Percentiles rank a stretch among this genome's conserved stretches.
phyloP scores from a whole-genome alignment of 1,140 invertebrate genomes.

The Lepidurus packardi region DNA sequence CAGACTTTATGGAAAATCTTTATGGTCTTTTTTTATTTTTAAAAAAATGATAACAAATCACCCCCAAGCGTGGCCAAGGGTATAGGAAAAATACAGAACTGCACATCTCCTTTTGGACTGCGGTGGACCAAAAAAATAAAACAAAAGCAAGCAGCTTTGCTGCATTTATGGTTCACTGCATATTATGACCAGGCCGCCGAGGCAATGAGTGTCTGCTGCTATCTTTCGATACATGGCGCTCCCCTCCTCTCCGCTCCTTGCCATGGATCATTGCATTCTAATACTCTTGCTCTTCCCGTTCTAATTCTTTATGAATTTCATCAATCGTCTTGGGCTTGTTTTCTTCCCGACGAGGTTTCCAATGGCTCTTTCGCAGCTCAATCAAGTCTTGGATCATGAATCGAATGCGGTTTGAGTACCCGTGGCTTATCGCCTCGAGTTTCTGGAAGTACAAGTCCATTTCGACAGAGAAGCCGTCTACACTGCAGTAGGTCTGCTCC shows the following conservation, averaged over 20 bases:
- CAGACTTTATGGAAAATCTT: too few relatives aligned
- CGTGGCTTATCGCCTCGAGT: constrained; percentile 59
- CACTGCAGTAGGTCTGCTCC: constrained; percentile 47
- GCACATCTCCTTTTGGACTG: too few relatives aligned
- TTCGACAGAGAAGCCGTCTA: constrained; percentile 34
- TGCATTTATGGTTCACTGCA: too few relatives aligned
- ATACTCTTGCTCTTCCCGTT: constrained; percentile 46
- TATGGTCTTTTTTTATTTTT: too few relatives aligned
- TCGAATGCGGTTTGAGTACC: constrained; percentile 70
- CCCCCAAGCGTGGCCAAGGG: too few relatives aligned
- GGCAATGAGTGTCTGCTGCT: too few relatives aligned
- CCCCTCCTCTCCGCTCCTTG: constrained; percentile 29
- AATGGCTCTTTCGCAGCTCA: constrained; percentile 73
- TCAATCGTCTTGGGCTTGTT: constrained; percentile 89
- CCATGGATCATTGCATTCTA: constrained; percentile 37
- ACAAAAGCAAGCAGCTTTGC: too few relatives aligned
- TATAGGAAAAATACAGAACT: too few relatives aligned
- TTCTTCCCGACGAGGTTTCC: constrained; percentile 79
- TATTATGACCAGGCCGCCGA: too few relatives aligned
- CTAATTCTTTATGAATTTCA: constrained; percentile 82
- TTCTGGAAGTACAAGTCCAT: constrained; percentile 58
- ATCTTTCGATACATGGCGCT: too few relatives aligned
- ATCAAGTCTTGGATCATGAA: constrained; percentile 95
- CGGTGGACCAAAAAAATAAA: too few relatives aligned
- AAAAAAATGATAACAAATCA: too few relatives aligned